A percentile compares a stretch with the other conserved stretches of the same genome.
Conservation (phyloP, 2,797 vertebrate genomes). For the Ataeniobius toweri region DNA sequence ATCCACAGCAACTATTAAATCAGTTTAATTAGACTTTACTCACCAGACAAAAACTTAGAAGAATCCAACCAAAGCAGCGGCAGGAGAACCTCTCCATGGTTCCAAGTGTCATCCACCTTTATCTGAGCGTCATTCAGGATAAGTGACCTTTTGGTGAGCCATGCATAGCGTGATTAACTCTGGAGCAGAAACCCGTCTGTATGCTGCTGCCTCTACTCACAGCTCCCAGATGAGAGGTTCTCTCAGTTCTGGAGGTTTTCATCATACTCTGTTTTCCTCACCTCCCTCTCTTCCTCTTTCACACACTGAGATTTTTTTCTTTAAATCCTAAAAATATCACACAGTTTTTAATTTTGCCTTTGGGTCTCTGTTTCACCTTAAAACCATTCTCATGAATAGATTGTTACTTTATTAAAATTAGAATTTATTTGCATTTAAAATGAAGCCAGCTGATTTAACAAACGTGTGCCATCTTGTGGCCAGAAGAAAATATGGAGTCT, state of each 20-base stretch:
- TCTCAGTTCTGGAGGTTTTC: constrained; percentile 34
- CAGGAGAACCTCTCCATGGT: constrained; percentile 46
- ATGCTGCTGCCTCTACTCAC: constrained; percentile 33
- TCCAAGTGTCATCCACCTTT: constrained; percentile 29
- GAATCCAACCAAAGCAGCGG: constrained; percentile 52
- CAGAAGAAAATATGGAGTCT: not conserved
- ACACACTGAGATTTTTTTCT: not conserved
- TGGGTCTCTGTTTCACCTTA: not conserved
- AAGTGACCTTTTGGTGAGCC: constrained; percentile 17
- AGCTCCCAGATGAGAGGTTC: constrained; percentile 27
- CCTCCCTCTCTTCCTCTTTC: constrained; percentile 1
- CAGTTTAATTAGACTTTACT: constrained; percentile 31
- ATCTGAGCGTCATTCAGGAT: constrained; percentile 17
- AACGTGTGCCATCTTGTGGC: constrained; percentile 39
- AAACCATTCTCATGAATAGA: not conserved
- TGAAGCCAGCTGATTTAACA: not conserved
- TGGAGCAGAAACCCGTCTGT: constrained; percentile 3
- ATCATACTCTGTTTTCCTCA: constrained; percentile 31
- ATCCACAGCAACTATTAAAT: not conserved
- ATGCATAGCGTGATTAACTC: not conserved
- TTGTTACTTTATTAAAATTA: not conserved
- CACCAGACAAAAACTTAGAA: constrained; percentile 65
- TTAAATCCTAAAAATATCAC: not conserved
- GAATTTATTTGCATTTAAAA: not conserved
- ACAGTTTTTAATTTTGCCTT: not conserved